Conservation (phyloP, 2,113 vertebrate genomes). For the Clarias batrachus region DNA sequence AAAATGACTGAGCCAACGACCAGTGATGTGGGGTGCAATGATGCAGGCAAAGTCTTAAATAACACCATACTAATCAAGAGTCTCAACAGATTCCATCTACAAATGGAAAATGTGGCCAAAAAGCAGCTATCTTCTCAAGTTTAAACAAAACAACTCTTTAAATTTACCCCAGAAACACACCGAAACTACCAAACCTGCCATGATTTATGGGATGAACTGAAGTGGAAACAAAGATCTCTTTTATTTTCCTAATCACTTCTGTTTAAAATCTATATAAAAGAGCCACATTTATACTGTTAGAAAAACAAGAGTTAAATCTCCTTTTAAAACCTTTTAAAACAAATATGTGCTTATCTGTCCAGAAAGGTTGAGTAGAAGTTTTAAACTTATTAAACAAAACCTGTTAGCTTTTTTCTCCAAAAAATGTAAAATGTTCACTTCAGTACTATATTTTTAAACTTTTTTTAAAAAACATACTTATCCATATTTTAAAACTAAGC, state of each 20-base stretch:
- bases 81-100: slow-evolving; percentile 27
- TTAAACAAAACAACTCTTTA: slow-evolving; percentile 13
- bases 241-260: slow-evolving; percentile 13
- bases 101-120: slow-evolving; percentile 32
- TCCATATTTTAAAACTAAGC: not conserved
- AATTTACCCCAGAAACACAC: slow-evolving; percentile 27
- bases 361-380: too few relatives aligned
- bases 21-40: slow-evolving; percentile 36
- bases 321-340: not conserved
- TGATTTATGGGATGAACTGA: not conserved
- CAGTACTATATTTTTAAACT: not conserved
- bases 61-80: slow-evolving; percentile 31
- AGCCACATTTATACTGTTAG: slow-evolving; percentile 13
- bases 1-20: slow-evolving; percentile 46
- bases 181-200: slow-evolving; percentile 8
- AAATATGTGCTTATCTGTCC: not conserved
- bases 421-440: not conserved
- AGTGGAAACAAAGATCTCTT: slow-evolving; percentile 18
- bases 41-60: slow-evolving; percentile 30
- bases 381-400: not conserved
- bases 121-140: slow-evolving; percentile 22
- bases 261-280: slow-evolving; percentile 16
- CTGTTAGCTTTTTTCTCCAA: not conserved
- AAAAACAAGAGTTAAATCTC: not conserved
- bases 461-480: too few relatives aligned